Conservation (phyloP, 2,888 invertebrate species). For the Drosophila longiperda region DNA sequence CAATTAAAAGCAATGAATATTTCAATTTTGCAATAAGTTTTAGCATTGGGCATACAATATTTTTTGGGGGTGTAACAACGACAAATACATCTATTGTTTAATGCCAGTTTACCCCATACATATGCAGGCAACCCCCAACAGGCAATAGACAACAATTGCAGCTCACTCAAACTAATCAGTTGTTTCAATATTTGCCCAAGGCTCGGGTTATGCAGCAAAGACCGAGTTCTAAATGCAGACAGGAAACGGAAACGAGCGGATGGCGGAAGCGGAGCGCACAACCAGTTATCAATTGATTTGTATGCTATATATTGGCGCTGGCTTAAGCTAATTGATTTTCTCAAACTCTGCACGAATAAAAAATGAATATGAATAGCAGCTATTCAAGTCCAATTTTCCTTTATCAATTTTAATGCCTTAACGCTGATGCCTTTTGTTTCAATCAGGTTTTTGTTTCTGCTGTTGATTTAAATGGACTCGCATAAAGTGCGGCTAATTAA, state of each 20-base stretch:
- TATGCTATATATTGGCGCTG: constrained; percentile 25
- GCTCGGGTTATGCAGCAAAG: constrained; percentile 2
- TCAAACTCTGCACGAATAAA: constrained; percentile 44
- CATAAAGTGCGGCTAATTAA: constrained; percentile 79
- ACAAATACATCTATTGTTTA: constrained; percentile 48
- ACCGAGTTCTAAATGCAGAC: constrained; percentile 13
- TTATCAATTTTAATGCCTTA: constrained; percentile 28
- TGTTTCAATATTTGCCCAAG: constrained; percentile 71
- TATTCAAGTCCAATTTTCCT: constrained; percentile 22
- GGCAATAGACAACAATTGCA: constrained; percentile 39
- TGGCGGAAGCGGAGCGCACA: constrained; percentile 55
- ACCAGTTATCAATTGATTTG: constrained; percentile 55
- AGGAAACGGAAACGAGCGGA: constrained; percentile 64
- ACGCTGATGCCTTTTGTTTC: constrained; percentile 10
- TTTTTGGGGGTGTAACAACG: constrained; percentile 43
- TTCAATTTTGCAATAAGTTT: constrained; percentile 49
- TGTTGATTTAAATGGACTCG: constrained; percentile 62
- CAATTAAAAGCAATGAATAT: constrained; percentile 71
- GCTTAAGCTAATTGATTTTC: constrained; percentile 70
- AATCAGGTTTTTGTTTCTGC: not conserved
- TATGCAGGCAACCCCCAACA: constrained; percentile 1
- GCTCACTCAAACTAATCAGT: constrained; percentile 74
- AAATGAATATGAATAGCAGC: constrained; percentile 3
- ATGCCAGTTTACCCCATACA: not conserved
- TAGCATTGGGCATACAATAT: constrained; percentile 14